phyloP scores from a whole-genome alignment of 2,113 vertebrate species.

The Lepisosteus oculatus region DNA sequence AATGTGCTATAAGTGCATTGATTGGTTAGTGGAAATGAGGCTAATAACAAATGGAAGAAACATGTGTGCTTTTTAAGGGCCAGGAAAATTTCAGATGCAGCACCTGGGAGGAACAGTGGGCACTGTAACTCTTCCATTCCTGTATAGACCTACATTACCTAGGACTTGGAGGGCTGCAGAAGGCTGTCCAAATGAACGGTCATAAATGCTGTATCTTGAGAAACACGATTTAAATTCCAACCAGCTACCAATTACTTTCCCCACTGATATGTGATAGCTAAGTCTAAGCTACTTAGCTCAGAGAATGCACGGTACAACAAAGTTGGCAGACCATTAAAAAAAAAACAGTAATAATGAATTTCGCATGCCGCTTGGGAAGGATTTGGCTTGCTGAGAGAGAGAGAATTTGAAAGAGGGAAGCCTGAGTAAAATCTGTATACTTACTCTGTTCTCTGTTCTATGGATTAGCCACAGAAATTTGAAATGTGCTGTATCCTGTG shows the following conservation, averaged over 20 bases:
- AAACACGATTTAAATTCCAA: neutral
- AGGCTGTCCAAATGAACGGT: too few relatives aligned
- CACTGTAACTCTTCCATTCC: too few relatives aligned
- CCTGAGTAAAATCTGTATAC: neutral
- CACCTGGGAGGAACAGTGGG: too few relatives aligned
- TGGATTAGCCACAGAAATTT: neutral
- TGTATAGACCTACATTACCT: too few relatives aligned
- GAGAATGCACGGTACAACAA: neutral
- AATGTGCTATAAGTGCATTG: too few relatives aligned
- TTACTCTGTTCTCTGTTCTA: neutral
- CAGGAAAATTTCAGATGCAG: too few relatives aligned
- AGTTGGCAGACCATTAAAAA: constrained; percentile 11
- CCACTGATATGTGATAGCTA: neutral
- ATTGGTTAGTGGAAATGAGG: neutral
- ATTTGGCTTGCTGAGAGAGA: constrained; percentile 1
- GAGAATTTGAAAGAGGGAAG: neutral
- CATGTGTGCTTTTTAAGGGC: too few relatives aligned
- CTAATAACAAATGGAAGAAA: neutral
- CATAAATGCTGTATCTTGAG: too few relatives aligned
- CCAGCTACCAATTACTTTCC: constrained; percentile 1
- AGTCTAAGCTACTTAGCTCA: neutral
- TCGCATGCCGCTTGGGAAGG: neutral
- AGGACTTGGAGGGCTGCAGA: too few relatives aligned
- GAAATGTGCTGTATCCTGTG: neutral
- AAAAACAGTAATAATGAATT: constrained; percentile 11